These are phyloP conservation scores for Tineola bisselliella DNA, from an alignment of 2,888 invertebrate genomes.

Conservation along the genomic window DNA sequence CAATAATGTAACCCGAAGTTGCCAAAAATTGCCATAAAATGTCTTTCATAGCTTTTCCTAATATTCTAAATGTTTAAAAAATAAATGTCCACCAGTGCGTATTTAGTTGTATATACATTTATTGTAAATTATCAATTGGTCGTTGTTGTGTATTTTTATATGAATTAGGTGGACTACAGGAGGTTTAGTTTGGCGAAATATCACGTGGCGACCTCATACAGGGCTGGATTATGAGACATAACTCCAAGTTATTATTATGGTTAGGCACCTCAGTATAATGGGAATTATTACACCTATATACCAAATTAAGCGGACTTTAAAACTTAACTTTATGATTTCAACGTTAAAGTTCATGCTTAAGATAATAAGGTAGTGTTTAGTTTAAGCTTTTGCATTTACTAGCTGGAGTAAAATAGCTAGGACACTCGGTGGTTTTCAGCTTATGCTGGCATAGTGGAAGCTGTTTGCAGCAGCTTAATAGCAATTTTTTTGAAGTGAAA, in stretches of 20 bases:
- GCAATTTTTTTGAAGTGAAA: no score
- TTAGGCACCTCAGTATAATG: slow-evolving; percentile 2
- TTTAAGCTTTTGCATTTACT: not conserved
- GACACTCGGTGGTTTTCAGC: no score
- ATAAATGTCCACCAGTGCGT: no score
- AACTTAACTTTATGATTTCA: not conserved
- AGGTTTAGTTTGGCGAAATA: slow-evolving; percentile 4
- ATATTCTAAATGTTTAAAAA: no score
- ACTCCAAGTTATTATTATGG: slow-evolving; percentile 6
- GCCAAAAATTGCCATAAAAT: no score
- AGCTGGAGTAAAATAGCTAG: no score
- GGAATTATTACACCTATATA: not conserved
- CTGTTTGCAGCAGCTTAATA: no score
- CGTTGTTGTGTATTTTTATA: not conserved
- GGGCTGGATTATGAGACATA: slow-evolving; percentile 5
- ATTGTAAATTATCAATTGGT: no score
- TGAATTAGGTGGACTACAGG: not conserved
- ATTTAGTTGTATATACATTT: no score
- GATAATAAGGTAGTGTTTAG: not conserved
- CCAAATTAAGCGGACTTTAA: slow-evolving; percentile 5
- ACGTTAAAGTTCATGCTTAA: not conserved
- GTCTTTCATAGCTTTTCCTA: no score
- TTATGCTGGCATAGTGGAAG: no score
- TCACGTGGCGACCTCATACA: slow-evolving; percentile 3
- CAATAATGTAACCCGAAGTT: no score